A percentile compares a stretch with the other conserved stretches of the same genome.
Evolutionary conservation across 2,113 vertebrate genomes (phyloP).

Genomic region (Rutilus rutilus): DNA sequence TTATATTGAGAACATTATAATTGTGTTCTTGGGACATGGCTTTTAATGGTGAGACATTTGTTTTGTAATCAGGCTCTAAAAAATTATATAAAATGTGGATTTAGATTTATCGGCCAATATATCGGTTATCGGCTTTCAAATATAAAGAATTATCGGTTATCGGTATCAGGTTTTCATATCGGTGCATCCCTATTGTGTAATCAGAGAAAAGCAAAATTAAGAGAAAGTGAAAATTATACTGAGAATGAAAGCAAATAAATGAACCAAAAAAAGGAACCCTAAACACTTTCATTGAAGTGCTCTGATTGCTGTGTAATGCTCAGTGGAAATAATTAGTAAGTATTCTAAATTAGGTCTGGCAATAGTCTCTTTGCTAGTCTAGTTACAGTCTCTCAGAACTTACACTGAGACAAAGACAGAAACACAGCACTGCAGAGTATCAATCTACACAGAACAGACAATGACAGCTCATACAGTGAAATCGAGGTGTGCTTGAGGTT

Average conservation of each 20-base stretch:
- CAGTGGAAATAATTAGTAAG: neutral
- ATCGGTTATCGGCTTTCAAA: no score
- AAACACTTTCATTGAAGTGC: neutral
- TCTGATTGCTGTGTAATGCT: neutral
- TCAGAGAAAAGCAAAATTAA: constrained; percentile 11
- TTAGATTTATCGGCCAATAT: no score
- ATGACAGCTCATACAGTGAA: neutral
- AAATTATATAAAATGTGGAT: no score
- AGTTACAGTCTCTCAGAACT: neutral
- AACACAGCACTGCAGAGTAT: neutral
- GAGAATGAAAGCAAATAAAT: neutral
- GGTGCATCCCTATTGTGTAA: neutral
- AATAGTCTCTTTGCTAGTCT: no score
- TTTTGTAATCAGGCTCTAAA: no score
- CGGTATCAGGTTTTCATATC: no score
- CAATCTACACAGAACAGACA: neutral
- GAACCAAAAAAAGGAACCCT: neutral
- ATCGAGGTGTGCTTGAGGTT: neutral
- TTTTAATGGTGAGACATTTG: no score
- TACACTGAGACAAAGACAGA: constrained; percentile 37
- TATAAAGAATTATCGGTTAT: no score
- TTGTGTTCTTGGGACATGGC: no score
- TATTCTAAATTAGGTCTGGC: neutral
- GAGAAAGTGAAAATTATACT: neutral
- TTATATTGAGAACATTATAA: no score